Conservation (phyloP, 1,140 invertebrate species). For the Brachionus angularis region DNA sequence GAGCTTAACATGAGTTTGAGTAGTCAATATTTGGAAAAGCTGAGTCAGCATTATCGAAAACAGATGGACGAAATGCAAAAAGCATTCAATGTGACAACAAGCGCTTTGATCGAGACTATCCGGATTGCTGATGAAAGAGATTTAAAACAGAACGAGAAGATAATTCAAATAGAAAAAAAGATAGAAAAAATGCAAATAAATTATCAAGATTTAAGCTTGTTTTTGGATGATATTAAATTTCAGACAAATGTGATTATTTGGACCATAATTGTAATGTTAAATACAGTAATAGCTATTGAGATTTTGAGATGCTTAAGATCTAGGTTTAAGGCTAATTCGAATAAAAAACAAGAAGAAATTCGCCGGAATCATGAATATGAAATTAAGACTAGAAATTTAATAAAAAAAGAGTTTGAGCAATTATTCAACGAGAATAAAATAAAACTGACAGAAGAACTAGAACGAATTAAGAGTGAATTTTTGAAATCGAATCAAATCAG, state of each 20-base stretch:
- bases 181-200: slow-evolving; percentile 25
- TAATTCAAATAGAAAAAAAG: slow-evolving; percentile 30
- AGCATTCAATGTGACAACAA: slow-evolving; percentile 71
- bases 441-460: too few species aligned
- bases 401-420: too few species aligned
- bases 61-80: slow-evolving; percentile 87
- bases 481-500: too few species aligned
- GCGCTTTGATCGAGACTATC: slow-evolving; percentile 69
- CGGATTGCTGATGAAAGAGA: slow-evolving; percentile 68
- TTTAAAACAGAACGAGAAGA: slow-evolving; percentile 48
- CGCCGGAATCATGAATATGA: too few species aligned
- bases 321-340: not conserved
- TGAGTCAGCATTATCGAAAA: slow-evolving; percentile 82
- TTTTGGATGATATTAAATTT: slow-evolving; percentile 11
- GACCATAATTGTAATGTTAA: not conserved
- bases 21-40: slow-evolving; percentile 83
- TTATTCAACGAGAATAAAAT: too few species aligned
- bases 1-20: slow-evolving; percentile 90
- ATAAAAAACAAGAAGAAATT: too few species aligned
- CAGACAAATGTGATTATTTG: slow-evolving; percentile 1
- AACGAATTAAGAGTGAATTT: too few species aligned
- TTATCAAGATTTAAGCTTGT: not conserved
- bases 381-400: too few species aligned
- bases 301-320: not conserved
- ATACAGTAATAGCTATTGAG: not conserved